Conservation (phyloP, 2,113 vertebrate genomes). For the Hoplias malabaricus region DNA sequence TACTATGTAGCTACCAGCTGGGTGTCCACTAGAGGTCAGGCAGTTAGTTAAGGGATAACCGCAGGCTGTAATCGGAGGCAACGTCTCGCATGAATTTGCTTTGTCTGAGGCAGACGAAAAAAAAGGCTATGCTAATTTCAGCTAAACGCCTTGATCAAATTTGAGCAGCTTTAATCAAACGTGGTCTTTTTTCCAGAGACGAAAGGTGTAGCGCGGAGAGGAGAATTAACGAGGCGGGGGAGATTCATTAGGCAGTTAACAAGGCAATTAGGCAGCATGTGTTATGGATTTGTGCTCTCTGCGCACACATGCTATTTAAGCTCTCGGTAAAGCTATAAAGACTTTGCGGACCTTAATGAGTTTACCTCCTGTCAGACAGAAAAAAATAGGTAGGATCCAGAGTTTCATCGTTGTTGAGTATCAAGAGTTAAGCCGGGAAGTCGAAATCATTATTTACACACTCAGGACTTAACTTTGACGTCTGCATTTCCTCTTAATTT, state of each 20-base stretch:
- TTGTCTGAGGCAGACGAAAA: neutral
- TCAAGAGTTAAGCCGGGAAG: neutral
- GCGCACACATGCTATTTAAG: constrained; percentile 4
- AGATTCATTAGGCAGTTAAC: constrained; percentile 14
- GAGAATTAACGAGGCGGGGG: constrained; percentile 4
- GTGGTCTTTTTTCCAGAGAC: neutral
- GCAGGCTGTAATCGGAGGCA: neutral
- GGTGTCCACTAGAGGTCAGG: too few relatives aligned
- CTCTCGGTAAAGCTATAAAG: constrained; percentile 8
- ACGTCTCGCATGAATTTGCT: neutral
- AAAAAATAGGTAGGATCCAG: neutral
- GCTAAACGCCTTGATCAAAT: neutral
- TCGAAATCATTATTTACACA: neutral
- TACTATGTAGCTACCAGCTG: too few relatives aligned
- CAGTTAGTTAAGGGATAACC: too few relatives aligned
- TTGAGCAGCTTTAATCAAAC: neutral
- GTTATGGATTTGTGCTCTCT: constrained; percentile 12
- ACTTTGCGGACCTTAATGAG: neutral
- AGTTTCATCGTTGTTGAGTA: neutral
- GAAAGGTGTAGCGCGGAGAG: neutral
- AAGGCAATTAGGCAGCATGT: constrained; percentile 10
- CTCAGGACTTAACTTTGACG: neutral
- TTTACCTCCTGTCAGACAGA: neutral
- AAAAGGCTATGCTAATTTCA: neutral
- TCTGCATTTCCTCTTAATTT: too few relatives aligned